Base-by-base conservation (phyloP, 2,888 invertebrate species). In the Amphipoea oculea region DNA sequence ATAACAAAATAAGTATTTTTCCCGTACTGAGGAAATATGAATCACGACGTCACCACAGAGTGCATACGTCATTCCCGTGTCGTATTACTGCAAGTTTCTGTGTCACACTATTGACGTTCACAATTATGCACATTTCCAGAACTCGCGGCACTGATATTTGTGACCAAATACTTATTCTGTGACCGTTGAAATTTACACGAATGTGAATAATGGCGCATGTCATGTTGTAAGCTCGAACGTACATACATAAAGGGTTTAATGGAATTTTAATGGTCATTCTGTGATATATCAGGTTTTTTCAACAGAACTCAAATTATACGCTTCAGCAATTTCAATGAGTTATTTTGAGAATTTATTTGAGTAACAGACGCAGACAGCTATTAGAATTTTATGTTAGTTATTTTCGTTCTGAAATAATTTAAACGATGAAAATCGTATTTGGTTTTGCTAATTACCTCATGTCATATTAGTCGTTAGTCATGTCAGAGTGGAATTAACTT, bases 121-220 rank as follows among this genome's bases (percentile, higher is more conserved):
- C 57, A 72, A 81, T 86, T 76, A 85, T 77, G 78, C 48, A 36
- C 74, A 81, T 36, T 36, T 36, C 36, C 36, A 36, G 36, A 72
- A 66, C 40, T 60, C 45, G 45, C 40, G 17, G 40, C 23, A 68
- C 67, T 62, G 63, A 73, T 78, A 80, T 81, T 82, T 78, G 67
- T 76, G 57, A 69, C 65, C 67, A 73, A 82, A 84, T 84, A 82
- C 79, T 87, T 79, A 74, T 81, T 72, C 48, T 69, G 77, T 80
- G 72, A 82, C 62, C 71, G 81, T 76, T 76, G 29, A n/a, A 60
- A 82, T 74, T 75, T 36, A 67, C 62, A 62, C 42, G 40, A 62
- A 71, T 76, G 62, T 76, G 29, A 76, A 82, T 71, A 81, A 62
- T 76, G 62, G 23, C 48, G 20, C 45, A 67, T 76, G 82, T 62